Percentiles rank a stretch among this genome's conserved stretches.
These are phyloP conservation scores for Furcifer pardalis DNA, from an alignment of 2,797 vertebrate species.

Conservation along the genomic window DNA sequence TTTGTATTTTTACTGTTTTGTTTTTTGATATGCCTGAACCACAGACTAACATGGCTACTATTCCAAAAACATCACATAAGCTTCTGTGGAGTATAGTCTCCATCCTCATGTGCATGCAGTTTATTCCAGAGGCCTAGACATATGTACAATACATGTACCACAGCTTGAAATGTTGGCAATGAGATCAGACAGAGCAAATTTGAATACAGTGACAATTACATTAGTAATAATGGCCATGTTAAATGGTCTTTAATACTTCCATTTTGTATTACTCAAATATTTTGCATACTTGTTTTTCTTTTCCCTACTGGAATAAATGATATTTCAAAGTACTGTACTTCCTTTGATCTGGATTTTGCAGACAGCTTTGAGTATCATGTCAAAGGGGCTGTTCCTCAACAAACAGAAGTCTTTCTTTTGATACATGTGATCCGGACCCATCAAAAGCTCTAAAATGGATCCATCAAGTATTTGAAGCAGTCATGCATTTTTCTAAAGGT, in stretches of 20 bases:
- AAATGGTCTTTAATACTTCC: neutral
- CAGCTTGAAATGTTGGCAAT: neutral
- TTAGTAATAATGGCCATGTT: neutral
- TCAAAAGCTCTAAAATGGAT: neutral
- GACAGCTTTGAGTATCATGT: neutral
- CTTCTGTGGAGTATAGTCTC: neutral
- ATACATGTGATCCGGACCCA: neutral
- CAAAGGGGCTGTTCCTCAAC: neutral
- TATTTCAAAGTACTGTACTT: neutral
- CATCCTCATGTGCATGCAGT: neutral
- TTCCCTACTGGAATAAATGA: neutral
- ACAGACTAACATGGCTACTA: too few species aligned
- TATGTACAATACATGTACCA: neutral
- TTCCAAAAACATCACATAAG: neutral
- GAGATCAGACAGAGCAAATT: neutral
- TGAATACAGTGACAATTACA: neutral
- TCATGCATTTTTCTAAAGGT: neutral
- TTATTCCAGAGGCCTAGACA: neutral
- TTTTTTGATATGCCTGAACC: too few species aligned
- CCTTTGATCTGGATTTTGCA: neutral
- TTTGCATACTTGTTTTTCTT: neutral
- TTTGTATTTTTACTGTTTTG: too few species aligned
- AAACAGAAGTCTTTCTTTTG: neutral
- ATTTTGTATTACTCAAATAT: neutral
- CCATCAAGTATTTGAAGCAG: neutral